Evolutionary conservation across 2,113 vertebrate species (phyloP).

Genomic region (Hemicordylus capensis): DNA sequence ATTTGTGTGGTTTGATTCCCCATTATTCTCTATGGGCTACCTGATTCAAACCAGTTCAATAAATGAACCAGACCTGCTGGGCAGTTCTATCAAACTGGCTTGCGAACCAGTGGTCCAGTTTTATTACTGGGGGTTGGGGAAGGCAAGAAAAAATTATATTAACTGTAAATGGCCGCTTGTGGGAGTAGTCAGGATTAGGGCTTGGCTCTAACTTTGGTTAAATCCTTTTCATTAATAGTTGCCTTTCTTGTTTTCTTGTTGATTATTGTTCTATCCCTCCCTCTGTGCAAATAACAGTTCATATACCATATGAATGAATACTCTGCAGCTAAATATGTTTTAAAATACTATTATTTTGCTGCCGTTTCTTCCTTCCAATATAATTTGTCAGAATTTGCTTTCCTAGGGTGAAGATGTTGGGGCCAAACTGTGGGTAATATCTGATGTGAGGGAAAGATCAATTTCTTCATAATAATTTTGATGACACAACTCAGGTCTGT

Average conservation of each 20-base stretch:
- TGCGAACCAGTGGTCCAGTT: too few relatives aligned
- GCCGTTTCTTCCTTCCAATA: background rate
- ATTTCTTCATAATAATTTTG: conserved; percentile 9
- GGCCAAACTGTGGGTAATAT: background rate
- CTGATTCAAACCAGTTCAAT: too few relatives aligned
- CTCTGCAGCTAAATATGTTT: conserved; percentile 15
- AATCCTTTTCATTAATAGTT: background rate
- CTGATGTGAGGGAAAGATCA: background rate
- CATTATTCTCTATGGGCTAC: too few relatives aligned
- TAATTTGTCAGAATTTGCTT: background rate
- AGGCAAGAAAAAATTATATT: too few relatives aligned
- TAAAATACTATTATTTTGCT: conserved; percentile 41
- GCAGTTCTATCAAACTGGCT: too few relatives aligned
- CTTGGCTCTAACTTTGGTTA: background rate
- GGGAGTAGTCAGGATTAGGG: background rate
- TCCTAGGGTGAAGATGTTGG: background rate
- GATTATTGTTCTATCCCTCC: background rate
- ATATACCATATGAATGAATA: conserved; percentile 41
- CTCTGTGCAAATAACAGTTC: conserved; percentile 20
- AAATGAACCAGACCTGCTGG: too few relatives aligned
- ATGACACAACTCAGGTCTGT: conserved; percentile 2
- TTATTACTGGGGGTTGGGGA: too few relatives aligned
- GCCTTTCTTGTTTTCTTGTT: background rate
- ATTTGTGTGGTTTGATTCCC: too few relatives aligned
- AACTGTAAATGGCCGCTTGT: too few relatives aligned